phyloP scores from a whole-genome alignment of 2,113 vertebrate species.

The Eira barbara region DNA sequence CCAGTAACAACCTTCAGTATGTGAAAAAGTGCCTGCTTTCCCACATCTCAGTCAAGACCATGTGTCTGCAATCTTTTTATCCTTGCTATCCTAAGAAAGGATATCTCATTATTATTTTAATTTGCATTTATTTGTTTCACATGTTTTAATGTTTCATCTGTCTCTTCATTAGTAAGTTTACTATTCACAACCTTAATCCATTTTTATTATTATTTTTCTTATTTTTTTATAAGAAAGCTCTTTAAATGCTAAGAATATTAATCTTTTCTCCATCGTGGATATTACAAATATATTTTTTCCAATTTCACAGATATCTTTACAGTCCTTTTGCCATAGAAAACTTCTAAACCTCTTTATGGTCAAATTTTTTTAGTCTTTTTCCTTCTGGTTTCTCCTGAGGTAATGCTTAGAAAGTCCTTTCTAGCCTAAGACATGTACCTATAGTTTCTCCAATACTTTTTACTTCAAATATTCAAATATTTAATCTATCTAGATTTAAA shows the following conservation, averaged over 20 bases:
- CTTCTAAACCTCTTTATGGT: not conserved
- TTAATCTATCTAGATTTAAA: slow-evolving; percentile 19
- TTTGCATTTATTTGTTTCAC: not conserved
- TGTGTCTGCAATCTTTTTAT: not conserved
- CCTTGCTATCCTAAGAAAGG: not conserved
- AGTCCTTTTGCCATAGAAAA: not conserved
- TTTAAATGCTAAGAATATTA: slow-evolving; percentile 4
- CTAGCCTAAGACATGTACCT: not conserved
- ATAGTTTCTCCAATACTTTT: not conserved
- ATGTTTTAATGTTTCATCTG: slow-evolving; percentile 14
- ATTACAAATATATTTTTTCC: slow-evolving; percentile 24
- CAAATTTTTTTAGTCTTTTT: not conserved
- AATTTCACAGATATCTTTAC: not conserved
- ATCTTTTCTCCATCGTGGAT: not conserved
- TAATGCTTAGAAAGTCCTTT: slow-evolving; percentile 20
- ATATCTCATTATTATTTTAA: slow-evolving; percentile 32
- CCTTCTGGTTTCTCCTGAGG: slow-evolving; percentile 11
- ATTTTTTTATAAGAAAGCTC: not conserved
- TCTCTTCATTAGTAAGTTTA: slow-evolving; percentile 30
- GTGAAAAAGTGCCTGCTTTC: not conserved
- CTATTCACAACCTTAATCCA: not conserved
- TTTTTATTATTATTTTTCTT: slow-evolving; percentile 35
- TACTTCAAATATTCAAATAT: slow-evolving; percentile 30
- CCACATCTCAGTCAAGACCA: not conserved
- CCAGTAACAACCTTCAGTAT: not conserved